Conservation (phyloP, 2,888 invertebrate species). For the Aricia artaxerxes region DNA sequence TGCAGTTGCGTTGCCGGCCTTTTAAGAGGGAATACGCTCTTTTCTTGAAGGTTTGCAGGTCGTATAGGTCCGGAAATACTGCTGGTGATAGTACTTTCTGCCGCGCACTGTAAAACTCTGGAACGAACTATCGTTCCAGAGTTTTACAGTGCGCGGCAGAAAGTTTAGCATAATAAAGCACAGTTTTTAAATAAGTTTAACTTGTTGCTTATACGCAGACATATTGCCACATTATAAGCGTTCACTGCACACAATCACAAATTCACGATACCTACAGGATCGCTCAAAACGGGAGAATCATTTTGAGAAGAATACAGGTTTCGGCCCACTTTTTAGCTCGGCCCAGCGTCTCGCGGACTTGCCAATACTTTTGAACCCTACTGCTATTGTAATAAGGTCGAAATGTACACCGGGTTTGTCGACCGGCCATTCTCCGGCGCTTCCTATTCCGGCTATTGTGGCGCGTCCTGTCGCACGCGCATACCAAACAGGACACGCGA, state of each 20-base stretch:
- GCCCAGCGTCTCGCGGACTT: constrained; percentile 47
- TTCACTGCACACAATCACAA: neutral
- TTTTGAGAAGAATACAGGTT: constrained; percentile 9
- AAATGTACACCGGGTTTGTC: constrained; percentile 41
- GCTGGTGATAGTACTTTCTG: too few species aligned
- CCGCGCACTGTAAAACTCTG: too few species aligned
- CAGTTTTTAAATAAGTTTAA: too few species aligned
- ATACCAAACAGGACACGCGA: constrained; percentile 48
- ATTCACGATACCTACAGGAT: neutral
- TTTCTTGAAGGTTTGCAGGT: too few species aligned
- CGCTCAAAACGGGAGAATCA: neutral
- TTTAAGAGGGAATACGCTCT: too few species aligned
- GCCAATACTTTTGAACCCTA: neutral
- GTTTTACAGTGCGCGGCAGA: too few species aligned
- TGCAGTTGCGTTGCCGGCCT: too few species aligned
- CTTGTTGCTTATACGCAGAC: neutral
- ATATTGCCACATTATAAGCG: neutral
- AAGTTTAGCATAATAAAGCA: too few species aligned
- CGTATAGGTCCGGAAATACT: too few species aligned
- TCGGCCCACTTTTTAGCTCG: constrained; percentile 36
- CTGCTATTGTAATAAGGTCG: neutral
- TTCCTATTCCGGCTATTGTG: constrained; percentile 80
- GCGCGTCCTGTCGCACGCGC: constrained; percentile 68
- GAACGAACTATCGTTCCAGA: too few species aligned
- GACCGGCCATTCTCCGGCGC: constrained; percentile 66